Base-by-base conservation (phyloP, 2,888 invertebrate species). In the Trisateles emortualis region DNA sequence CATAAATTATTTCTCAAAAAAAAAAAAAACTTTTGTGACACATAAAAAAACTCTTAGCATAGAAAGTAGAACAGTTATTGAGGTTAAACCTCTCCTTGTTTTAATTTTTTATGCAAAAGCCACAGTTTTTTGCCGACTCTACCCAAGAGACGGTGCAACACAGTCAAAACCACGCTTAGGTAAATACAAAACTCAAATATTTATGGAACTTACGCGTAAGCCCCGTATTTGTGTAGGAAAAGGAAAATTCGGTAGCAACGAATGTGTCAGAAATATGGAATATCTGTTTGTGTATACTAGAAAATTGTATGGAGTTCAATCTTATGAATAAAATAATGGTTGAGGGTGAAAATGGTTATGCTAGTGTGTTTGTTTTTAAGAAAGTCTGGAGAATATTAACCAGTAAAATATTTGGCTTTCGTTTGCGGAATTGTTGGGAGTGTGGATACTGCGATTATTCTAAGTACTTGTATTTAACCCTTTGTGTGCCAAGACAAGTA, bases 181-280 rank as follows among this genome's bases (percentile, higher is more conserved):
- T 66, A 74, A 74, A 78, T 69, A 83, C 72, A 78, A 74, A 80
- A 78, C 74, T 83, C 83, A 82, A 84, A 84, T 84, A 84, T 84
- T 84, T 84, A 84, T 84, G 71, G 73, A 79, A 80, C 76, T 79
- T 74, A 63, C 67, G 74, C 74, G 71, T 70, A 74, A 77, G 72
- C 72, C 66, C 29, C 64, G 69, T 77, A 75, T 81, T 80, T 81
- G 74, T 66, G 66, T 55, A 59, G 58, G 45, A 51, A 54, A 72
- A 69, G 56, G 57, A 54, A 72, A 66, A 68, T 72, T 66, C 48
- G 40, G 47, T 59, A 49, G 33, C 57, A 52, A 29, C 55, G 44
- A 47, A 52, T 59, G 59, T 59, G 72, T 59, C 58, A 54, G 59
- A 68, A 54, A 61, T 55, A 71, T 71, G 48, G 52, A 52, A 64